Evolutionary conservation across 2,113 vertebrate genomes (phyloP).

Genomic region (Coreoperca whiteheadi): DNA sequence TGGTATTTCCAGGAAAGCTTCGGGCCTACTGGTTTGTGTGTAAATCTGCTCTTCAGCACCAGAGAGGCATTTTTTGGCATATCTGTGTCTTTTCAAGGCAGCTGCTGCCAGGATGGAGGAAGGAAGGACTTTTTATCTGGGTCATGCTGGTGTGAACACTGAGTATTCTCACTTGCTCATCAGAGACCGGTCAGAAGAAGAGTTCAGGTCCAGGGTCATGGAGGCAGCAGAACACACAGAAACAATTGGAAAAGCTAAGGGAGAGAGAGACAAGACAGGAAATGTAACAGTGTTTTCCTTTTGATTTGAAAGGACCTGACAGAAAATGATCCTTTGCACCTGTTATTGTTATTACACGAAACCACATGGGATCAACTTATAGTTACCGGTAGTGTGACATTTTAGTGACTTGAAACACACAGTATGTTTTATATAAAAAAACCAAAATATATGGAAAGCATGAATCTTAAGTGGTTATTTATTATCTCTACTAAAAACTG

Average conservation of each 20-base stretch:
- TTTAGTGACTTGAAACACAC: not conserved
- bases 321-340: slow-evolving; percentile 22
- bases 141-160: slow-evolving; percentile 36
- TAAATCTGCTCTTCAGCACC: slow-evolving; percentile 48
- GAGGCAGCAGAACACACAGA: slow-evolving; percentile 34
- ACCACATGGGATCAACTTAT: not conserved
- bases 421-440: not conserved
- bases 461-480: not conserved
- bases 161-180: slow-evolving; percentile 60
- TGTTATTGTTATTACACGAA: slow-evolving; percentile 27
- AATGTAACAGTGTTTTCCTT: slow-evolving; percentile 55
- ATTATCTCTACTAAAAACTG: not conserved
- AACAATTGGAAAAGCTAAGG: slow-evolving; percentile 8
- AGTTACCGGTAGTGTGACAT: not conserved
- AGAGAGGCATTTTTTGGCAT: slow-evolving; percentile 48
- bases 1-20: slow-evolving; percentile 71
- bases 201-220: slow-evolving; percentile 47
- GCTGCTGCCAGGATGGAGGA: slow-evolving; percentile 70
- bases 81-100: slow-evolving; percentile 63
- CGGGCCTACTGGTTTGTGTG: slow-evolving; percentile 31
- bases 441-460: not conserved
- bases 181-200: slow-evolving; percentile 43
- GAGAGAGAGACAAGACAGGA: slow-evolving; percentile 58
- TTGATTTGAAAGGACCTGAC: slow-evolving; percentile 30
- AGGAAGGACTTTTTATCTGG: slow-evolving; percentile 77